Evolutionary conservation across 1,140 invertebrate species (phyloP).

Genomic region (Sitophilus oryzae): DNA sequence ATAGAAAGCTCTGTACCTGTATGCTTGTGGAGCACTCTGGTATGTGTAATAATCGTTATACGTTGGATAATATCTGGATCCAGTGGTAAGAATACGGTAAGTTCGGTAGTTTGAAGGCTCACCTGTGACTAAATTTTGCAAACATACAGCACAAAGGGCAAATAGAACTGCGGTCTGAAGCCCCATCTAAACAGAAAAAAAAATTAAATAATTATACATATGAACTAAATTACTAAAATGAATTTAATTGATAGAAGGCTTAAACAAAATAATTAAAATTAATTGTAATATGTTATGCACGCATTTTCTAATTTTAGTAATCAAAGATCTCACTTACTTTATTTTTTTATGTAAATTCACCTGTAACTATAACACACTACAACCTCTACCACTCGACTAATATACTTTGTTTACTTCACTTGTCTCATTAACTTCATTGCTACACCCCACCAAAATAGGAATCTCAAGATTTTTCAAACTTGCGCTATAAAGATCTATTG

Average conservation of each 20-base stretch:
- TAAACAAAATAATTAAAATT: conserved; percentile 6
- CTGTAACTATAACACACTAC: conserved; percentile 6
- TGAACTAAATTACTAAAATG: too few relatives aligned
- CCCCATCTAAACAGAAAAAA: too few relatives aligned
- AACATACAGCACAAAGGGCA: conserved; percentile 18
- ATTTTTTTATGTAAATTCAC: background rate
- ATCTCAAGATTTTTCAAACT: conserved; percentile 11
- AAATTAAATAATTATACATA: too few relatives aligned
- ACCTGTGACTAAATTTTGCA: conserved; percentile 23
- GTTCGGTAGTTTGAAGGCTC: conserved; percentile 29
- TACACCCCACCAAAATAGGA: conserved; percentile 3
- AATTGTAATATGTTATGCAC: too few relatives aligned
- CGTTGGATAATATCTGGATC: conserved; percentile 18
- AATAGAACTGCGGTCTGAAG: conserved; percentile 12
- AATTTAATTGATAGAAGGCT: too few relatives aligned
- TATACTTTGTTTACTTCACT: conserved; percentile 11
- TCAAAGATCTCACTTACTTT: conserved; percentile 2
- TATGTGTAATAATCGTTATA: conserved; percentile 27
- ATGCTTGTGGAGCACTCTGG: conserved; percentile 26
- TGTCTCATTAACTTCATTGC: background rate
- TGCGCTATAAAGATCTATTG: conserved; percentile 4
- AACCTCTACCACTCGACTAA: conserved; percentile 11
- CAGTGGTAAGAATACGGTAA: conserved; percentile 19
- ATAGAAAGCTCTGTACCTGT: too few relatives aligned
- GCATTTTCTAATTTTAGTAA: too few relatives aligned